Percentiles rank a stretch among this genome's conserved stretches.
These are phyloP conservation scores for Stenotaenia linearis DNA, from an alignment of 2,888 invertebrate species.

Conservation along the genomic window DNA sequence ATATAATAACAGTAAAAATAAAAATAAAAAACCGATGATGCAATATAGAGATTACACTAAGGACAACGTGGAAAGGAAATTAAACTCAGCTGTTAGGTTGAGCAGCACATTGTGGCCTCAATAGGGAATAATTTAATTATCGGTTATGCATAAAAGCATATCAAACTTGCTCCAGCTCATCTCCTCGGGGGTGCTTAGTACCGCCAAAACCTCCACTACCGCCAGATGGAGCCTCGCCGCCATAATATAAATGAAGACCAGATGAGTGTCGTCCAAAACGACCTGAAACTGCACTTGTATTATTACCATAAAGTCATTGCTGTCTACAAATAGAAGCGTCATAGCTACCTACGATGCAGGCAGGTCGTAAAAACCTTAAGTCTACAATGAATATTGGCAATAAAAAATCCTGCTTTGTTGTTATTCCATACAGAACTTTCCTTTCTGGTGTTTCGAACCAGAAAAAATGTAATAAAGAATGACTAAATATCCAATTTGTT, in stretches of 20 bases:
- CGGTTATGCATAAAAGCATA: constrained; percentile 24
- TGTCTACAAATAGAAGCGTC: not conserved
- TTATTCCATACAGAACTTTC: not conserved
- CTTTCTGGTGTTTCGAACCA: not conserved
- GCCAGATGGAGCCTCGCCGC: not conserved
- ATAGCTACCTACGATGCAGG: not conserved
- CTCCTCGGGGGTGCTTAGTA: not conserved
- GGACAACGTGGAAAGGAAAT: constrained; percentile 3
- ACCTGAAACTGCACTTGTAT: not conserved
- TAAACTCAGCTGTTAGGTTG: constrained; percentile 10
- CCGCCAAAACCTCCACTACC: constrained; percentile 15
- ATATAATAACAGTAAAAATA: not conserved
- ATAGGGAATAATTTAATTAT: constrained; percentile 23
- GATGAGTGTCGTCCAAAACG: constrained; percentile 4
- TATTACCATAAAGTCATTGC: not conserved
- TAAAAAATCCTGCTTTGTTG: not conserved
- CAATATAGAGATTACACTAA: not conserved
- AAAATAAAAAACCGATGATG: not conserved
- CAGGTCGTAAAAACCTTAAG: not conserved
- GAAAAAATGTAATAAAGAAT: not conserved
- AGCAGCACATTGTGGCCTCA: constrained; percentile 24
- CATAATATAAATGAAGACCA: constrained; percentile 14
- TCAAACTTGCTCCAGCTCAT: constrained; percentile 14
- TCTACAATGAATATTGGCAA: constrained; percentile 13
- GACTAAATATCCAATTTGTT: too few species aligned